A percentile compares a stretch with the other conserved stretches of the same genome.
Conservation (phyloP, 2,113 vertebrate species). For the Ardeotis arabs region DNA sequence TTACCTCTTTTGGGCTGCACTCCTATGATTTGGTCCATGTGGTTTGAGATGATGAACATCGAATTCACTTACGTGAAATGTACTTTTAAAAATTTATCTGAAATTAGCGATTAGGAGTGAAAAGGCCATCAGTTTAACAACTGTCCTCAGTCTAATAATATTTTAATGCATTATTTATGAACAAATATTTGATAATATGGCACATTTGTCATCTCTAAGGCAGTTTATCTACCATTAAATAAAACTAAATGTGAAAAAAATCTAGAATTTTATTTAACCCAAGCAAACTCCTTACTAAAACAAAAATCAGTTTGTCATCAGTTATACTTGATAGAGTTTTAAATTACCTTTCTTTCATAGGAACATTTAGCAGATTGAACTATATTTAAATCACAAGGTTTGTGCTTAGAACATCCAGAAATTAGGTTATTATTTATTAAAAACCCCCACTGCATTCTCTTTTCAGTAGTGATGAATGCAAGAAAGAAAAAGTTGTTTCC, state of each 20-base stretch:
- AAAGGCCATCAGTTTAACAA: neutral
- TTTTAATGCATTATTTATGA: neutral
- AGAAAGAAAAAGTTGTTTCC: constrained; percentile 22
- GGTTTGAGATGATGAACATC: neutral
- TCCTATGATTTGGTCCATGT: neutral
- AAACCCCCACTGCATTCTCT: neutral
- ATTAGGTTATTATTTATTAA: constrained; percentile 43
- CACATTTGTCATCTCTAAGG: neutral
- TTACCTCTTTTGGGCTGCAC: neutral
- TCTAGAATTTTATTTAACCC: neutral
- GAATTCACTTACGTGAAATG: neutral
- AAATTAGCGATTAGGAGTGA: neutral
- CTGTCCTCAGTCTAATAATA: neutral
- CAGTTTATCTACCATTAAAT: neutral
- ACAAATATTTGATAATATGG: neutral
- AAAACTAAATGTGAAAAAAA: neutral
- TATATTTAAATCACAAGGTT: neutral
- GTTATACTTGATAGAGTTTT: neutral
- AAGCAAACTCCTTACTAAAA: neutral
- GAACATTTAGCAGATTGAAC: neutral
- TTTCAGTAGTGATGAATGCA: constrained; percentile 13
- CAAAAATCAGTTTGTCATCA: neutral
- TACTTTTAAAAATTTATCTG: neutral
- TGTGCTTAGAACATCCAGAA: constrained; percentile 19
- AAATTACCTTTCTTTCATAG: neutral